Evolutionary conservation across 1,140 invertebrate species (phyloP).

Genomic region (Eubasilissa regina): DNA sequence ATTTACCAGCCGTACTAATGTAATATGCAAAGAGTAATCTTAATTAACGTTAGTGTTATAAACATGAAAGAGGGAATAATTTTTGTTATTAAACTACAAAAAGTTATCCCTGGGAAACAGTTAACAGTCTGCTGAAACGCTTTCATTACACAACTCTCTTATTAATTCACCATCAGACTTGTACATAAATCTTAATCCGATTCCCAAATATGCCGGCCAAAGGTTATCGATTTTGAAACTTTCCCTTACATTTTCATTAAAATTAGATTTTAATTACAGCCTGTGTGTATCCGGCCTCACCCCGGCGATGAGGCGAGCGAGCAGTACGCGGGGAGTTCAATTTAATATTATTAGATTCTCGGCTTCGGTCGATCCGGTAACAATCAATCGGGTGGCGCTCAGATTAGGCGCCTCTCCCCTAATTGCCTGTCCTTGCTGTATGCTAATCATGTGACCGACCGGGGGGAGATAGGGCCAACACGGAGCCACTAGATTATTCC

Average conservation of each 20-base stretch:
- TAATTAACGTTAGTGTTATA: too few species aligned
- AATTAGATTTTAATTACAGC: conserved; percentile 19
- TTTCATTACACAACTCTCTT: too few species aligned
- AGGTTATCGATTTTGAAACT: background rate
- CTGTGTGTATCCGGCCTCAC: background rate
- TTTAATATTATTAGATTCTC: conserved; percentile 36
- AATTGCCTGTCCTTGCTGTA: conserved; percentile 40
- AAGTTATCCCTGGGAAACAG: too few species aligned
- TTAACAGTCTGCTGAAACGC: too few species aligned
- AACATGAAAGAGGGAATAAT: too few species aligned
- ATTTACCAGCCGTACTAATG: too few species aligned
- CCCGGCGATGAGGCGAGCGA: background rate
- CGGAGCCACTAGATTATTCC: conserved; percentile 19
- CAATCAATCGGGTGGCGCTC: conserved; percentile 36
- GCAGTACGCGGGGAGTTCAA: background rate
- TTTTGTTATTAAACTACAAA: too few species aligned
- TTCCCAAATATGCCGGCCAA: background rate
- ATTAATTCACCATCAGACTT: too few species aligned
- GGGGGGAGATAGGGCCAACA: conserved; percentile 19
- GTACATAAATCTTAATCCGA: too few species aligned
- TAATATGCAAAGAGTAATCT: too few species aligned
- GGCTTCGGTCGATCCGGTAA: conserved; percentile 28
- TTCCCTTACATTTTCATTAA: background rate
- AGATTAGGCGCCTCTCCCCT: conserved; percentile 31
- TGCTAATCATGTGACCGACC: conserved; percentile 37